Percentiles rank a stretch among this genome's conserved stretches.
phyloP scores from a whole-genome alignment of 2,797 vertebrate genomes.

The Eremophila alpestris region DNA sequence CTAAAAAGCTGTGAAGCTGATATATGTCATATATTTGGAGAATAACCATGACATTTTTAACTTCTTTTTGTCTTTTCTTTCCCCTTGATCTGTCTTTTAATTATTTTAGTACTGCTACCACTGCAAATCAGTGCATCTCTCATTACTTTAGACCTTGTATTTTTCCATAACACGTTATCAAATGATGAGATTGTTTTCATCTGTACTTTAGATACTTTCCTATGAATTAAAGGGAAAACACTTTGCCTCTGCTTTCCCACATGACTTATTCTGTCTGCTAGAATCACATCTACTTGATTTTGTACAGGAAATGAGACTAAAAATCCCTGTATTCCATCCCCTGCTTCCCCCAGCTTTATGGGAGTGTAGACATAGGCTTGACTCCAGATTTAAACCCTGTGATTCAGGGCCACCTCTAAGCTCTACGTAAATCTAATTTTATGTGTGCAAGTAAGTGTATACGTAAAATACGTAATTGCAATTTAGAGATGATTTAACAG shows the following conservation, averaged over 20 bases:
- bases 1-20: constrained; percentile 33
- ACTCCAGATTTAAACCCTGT: constrained; percentile 29
- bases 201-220: neutral
- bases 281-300: neutral
- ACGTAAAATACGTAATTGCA: constrained; percentile 42
- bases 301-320: neutral
- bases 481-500: constrained; percentile 59
- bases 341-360: neutral
- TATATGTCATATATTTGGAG: neutral
- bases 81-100: constrained; percentile 11
- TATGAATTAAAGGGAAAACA: neutral
- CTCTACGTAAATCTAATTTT: constrained; percentile 8
- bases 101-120: constrained; percentile 6
- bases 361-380: neutral
- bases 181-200: neutral
- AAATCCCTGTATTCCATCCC: neutral
- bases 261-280: neutral
- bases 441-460: constrained; percentile 28
- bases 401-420: constrained; percentile 40
- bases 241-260: neutral
- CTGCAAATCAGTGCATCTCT: neutral
- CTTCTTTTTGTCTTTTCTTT: neutral
- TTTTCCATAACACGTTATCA: neutral
- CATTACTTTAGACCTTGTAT: constrained; percentile 4
- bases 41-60: constrained; percentile 6